Conservation (phyloP, 1,140 invertebrate species). For the Helicoverpa zea region DNA sequence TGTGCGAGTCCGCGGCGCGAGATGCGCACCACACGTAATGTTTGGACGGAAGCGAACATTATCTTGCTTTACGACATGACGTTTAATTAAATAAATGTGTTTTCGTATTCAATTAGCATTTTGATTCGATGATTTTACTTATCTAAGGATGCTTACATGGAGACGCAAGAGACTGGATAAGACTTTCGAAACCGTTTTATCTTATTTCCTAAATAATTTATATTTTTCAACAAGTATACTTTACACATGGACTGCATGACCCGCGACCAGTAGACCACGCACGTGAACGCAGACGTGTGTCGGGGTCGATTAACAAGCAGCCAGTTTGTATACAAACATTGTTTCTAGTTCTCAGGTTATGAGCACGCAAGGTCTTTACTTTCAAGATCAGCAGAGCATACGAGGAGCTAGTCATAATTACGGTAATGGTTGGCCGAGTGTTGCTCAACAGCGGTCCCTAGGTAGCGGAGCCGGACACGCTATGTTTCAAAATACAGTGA, state of each 20-base stretch:
- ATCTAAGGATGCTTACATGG: neutral
- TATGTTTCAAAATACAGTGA: slow-evolving; percentile 68
- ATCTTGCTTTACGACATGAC: slow-evolving; percentile 39
- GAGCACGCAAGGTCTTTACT: slow-evolving; percentile 80
- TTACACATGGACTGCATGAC: neutral
- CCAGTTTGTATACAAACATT: slow-evolving; percentile 71
- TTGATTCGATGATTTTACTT: slow-evolving; percentile 27
- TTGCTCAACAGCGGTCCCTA: slow-evolving; percentile 71
- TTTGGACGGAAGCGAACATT: slow-evolving; percentile 44
- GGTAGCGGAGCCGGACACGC: slow-evolving; percentile 59
- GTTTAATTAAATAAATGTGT: slow-evolving; percentile 39
- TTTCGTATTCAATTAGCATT: slow-evolving; percentile 39
- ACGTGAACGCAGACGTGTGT: slow-evolving; percentile 4
- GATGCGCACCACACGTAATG: slow-evolving; percentile 18
- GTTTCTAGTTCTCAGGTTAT: slow-evolving; percentile 68
- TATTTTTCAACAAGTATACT: neutral
- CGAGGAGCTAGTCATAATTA: slow-evolving; percentile 79
- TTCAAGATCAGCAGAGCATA: slow-evolving; percentile 85
- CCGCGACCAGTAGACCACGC: neutral
- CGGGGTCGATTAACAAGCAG: slow-evolving; percentile 18
- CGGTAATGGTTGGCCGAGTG: slow-evolving; percentile 69
- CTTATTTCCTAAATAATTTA: neutral
- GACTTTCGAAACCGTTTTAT: neutral
- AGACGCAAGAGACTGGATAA: neutral
- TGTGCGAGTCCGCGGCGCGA: neutral